Conservation (phyloP, 2,888 invertebrate genomes). For the Cremastinae sp. region DNA sequence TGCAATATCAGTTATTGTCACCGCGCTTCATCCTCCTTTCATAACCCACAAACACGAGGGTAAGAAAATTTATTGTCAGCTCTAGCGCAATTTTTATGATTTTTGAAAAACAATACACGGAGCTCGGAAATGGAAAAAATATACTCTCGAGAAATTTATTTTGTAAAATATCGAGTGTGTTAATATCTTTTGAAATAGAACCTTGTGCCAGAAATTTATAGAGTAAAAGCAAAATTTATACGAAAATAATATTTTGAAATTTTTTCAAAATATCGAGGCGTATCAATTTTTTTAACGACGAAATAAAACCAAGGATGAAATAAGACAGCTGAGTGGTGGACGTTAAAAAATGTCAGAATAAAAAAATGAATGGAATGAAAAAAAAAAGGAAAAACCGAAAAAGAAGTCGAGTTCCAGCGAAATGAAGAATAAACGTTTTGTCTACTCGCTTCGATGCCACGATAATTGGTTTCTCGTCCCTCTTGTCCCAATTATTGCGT, state of each 20-base stretch:
- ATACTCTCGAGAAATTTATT: not conserved
- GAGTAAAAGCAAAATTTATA: too few relatives aligned
- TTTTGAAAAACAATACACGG: not conserved
- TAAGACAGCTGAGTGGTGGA: not conserved
- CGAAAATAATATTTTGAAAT: too few relatives aligned
- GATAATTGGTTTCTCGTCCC: conserved; percentile 61
- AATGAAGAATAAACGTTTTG: conserved; percentile 53
- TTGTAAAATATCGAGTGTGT: not conserved
- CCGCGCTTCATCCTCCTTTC: not conserved
- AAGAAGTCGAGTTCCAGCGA: conserved; percentile 23
- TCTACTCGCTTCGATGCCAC: conserved; percentile 58
- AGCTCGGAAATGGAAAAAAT: not conserved
- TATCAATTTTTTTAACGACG: not conserved
- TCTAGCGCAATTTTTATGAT: not conserved
- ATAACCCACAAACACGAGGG: not conserved
- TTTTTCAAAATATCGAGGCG: not conserved
- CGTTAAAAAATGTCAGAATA: conserved; percentile 39
- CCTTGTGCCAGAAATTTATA: too few relatives aligned
- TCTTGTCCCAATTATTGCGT: conserved; percentile 59
- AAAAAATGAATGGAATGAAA: conserved; percentile 4
- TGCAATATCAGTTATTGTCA: conserved; percentile 24
- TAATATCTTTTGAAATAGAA: too few relatives aligned
- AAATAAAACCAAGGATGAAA: not conserved
- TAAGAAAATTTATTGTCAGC: not conserved
- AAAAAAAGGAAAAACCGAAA: not conserved